Evolutionary conservation across 2,113 vertebrate species (phyloP), one percentile per base, ranked within the genome.

Genomic region (Epinephelus lanceolatus): DNA sequence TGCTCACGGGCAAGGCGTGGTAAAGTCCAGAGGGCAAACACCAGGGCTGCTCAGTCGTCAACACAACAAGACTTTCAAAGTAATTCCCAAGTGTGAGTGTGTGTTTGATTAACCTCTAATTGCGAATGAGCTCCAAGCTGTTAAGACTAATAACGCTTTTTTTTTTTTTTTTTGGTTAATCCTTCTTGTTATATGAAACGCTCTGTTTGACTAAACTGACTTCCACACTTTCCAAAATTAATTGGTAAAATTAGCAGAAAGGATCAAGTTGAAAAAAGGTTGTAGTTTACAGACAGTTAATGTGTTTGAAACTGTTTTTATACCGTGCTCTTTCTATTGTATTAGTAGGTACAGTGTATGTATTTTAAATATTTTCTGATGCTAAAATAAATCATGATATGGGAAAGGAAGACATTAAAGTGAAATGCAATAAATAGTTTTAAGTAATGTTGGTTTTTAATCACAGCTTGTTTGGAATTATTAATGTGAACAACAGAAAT

Each of bases 91-190:
- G 40, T 57, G 55, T 27, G 23, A 10, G 55, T 3, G 23, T 71
- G 73, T 51, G 65, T 76, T 81, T 72, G 33, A 79, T 82, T 82
- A 73, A 73, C 51, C 51, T 82, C 27, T 83, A 70, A 83, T 62
- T 67, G 63, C 76, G 3, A 80, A 71, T 17, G 7, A 30, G 21
- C 47, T 40, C 40, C 7, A 56, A 84, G 47, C 59, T 15, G 37
- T 57, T 70, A 25, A 23, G 49, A 66, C 65, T 52, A 75, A 79
- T 82, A 56, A 55, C 13, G 6, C 23, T 61, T 61, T 57, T 33
- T 30, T 30, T 30, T 30, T 30, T 30, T 5, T 62, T 25, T 53
- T 71, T 73, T 42, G 6, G 49, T 25, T 51, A 18, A 77, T 79
- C 52, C 12, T 42, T 65, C 15, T 69, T 53, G 27, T 51, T 61